A percentile compares a stretch with the other conserved stretches of the same genome.
phyloP scores from a whole-genome alignment of 1,140 invertebrate genomes.

The Thaumatotibia leucotreta region DNA sequence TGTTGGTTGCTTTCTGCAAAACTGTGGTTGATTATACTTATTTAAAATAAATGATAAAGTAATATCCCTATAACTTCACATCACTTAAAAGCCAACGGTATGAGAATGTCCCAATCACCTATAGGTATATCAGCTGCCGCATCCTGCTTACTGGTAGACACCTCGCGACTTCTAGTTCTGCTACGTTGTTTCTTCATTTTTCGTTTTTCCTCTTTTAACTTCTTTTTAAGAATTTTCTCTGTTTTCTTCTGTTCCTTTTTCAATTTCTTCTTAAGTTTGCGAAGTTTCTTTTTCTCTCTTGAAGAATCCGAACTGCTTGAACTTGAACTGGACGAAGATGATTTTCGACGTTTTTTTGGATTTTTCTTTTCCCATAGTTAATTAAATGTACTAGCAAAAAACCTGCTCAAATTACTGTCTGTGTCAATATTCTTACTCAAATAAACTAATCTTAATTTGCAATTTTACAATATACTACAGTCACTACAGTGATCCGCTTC shows the following conservation, averaged over 20 bases:
- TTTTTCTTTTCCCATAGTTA: conserved; percentile 59
- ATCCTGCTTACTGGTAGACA: conserved; percentile 28
- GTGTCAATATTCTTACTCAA: too few species aligned
- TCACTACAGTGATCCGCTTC: too few species aligned
- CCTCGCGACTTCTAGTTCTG: conserved; percentile 36
- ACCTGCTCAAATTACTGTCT: too few species aligned
- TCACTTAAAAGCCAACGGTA: too few species aligned
- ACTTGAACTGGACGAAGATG: conserved; percentile 38
- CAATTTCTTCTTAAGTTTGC: conserved; percentile 69
- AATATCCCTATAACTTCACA: too few species aligned
- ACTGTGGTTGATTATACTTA: too few species aligned
- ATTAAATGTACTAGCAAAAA: neutral
- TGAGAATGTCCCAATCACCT: conserved; percentile 39
- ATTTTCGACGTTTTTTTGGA: conserved; percentile 53
- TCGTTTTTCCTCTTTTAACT: conserved; percentile 63
- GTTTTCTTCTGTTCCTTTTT: conserved; percentile 68
- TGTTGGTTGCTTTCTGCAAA: too few species aligned
- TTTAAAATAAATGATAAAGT: too few species aligned
- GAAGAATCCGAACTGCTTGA: conserved; percentile 50
- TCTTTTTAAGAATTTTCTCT: conserved; percentile 66
- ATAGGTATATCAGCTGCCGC: conserved; percentile 69
- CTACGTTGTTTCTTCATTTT: conserved; percentile 52
- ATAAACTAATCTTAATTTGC: too few species aligned
- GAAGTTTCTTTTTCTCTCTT: conserved; percentile 59
- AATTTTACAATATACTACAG: too few species aligned